Conservation (phyloP, 2,113 vertebrate species). For the Psittacula cyanocephala region DNA sequence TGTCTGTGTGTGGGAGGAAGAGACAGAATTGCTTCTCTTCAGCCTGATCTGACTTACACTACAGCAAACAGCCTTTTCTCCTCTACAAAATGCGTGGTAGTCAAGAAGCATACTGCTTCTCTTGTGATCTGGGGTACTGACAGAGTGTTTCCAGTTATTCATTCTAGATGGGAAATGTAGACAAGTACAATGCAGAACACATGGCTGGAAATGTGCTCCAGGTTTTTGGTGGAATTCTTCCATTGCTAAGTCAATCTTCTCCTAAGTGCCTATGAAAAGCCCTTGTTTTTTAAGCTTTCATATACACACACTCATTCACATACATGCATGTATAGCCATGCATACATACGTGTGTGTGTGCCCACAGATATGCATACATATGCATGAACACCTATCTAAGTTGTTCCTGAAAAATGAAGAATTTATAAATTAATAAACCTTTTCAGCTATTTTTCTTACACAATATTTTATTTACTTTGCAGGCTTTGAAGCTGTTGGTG, state of each 20-base stretch:
- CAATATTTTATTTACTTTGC: background rate
- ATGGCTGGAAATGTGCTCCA: constrained; percentile 47
- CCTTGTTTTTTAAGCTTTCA: background rate
- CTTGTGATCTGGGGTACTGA: constrained; percentile 60
- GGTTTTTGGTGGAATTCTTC: constrained; percentile 47
- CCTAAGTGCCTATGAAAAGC: background rate
- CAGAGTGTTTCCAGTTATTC: constrained; percentile 62
- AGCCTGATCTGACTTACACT: constrained; percentile 53
- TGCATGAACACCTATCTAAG: background rate
- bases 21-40: constrained; percentile 58
- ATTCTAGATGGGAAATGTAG: constrained; percentile 53
- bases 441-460: background rate
- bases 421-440: background rate
- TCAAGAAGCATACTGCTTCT: constrained; percentile 51
- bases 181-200: constrained; percentile 56
- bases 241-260: constrained; percentile 2
- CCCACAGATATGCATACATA: background rate
- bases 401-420: background rate
- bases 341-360: background rate
- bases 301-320: background rate
- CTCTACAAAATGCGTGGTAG: constrained; percentile 31
- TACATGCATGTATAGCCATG: background rate
- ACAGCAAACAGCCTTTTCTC: constrained; percentile 62
- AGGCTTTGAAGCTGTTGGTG: background rate
- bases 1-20: constrained; percentile 53